Base-by-base conservation (phyloP, 2,113 vertebrate genomes). In the Geococcyx californianus region DNA sequence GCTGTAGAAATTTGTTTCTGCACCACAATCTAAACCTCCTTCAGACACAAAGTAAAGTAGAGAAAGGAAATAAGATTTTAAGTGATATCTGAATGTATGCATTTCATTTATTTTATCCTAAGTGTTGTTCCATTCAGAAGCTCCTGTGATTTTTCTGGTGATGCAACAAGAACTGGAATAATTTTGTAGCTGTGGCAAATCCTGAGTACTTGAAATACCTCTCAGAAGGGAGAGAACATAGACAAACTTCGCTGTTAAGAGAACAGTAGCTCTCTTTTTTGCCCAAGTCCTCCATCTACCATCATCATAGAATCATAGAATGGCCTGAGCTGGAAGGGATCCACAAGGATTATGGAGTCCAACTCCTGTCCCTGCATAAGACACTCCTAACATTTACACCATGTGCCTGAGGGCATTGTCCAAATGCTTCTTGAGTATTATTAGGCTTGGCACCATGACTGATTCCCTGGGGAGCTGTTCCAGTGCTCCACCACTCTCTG, bases 61-160 rank as follows among this genome's bases (percentile, higher is more conserved):
- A 36, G n/a, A 70, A 84, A 54, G 26, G 34, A 84, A 77, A 42
- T 7, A 49, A n/a, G 4, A 79, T 29, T 54, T 59, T 11, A 21
- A 60, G 4, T 8, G 11, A n/a, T 36, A 73, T 8, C 28, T 56
- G 6, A 52, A 20, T 5, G 1, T 6, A 26, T 36, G 29, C 0
- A 0, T 64, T 91, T 63, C 54, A 58, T 56, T 40, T 8, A 29
- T 72, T 91, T 89, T 59, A 21, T 36, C 24, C 40, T 67, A 16
- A 47, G 24, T 16, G 16, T 54, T 40, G n/a, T 56, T 52, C 62
- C 40, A 45, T 9, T 38, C 59, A 88, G 40, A 81, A 74, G 11
- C 7, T 64, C 11, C 33, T 7, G 33, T 33, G 16, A 10, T 63
- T 78, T 45, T 74, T 79, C 52, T 56, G 13, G 33, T 79, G 59